These are phyloP conservation scores for Amaurobius ferox DNA, from an alignment of 2,888 invertebrate genomes.

Conservation along the genomic window DNA sequence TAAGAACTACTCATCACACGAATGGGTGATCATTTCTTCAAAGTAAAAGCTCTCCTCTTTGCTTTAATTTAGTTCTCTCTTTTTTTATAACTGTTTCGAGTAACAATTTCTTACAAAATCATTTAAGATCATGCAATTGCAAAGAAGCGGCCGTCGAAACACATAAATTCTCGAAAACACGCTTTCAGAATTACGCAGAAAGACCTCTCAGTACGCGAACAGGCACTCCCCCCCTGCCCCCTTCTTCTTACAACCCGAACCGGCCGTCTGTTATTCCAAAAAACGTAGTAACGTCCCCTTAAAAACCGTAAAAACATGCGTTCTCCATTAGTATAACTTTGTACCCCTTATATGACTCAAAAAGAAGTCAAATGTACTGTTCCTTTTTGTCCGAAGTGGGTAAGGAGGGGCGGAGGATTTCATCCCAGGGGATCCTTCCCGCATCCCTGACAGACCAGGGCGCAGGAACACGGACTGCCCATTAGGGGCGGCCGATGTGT, in stretches of 20 bases:
- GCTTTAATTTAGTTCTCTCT: too few species aligned
- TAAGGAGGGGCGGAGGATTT: neutral
- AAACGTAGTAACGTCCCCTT: slow-evolving; percentile 35
- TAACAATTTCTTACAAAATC: neutral
- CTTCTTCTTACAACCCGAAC: neutral
- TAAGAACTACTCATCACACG: too few species aligned
- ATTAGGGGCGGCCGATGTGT: slow-evolving; percentile 57
- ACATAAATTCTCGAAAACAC: neutral
- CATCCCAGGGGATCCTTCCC: slow-evolving; percentile 33
- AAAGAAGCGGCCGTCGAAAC: neutral
- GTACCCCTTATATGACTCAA: slow-evolving; percentile 40
- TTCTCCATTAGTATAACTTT: slow-evolving; percentile 66
- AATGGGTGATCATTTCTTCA: too few species aligned
- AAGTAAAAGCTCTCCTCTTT: too few species aligned
- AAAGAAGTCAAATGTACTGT: slow-evolving; percentile 17
- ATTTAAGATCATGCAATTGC: neutral
- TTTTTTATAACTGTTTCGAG: too few species aligned
- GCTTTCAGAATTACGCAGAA: neutral
- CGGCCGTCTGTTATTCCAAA: slow-evolving; percentile 42
- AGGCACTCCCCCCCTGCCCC: neutral
- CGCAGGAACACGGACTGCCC: slow-evolving; percentile 56
- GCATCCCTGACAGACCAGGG: slow-evolving; percentile 42
- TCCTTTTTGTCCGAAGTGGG: neutral
- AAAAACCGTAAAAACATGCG: slow-evolving; percentile 71
- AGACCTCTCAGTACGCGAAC: neutral